Evolutionary conservation across 2,113 vertebrate genomes (phyloP).

Genomic region (Machaerirhynchus nigripectus): DNA sequence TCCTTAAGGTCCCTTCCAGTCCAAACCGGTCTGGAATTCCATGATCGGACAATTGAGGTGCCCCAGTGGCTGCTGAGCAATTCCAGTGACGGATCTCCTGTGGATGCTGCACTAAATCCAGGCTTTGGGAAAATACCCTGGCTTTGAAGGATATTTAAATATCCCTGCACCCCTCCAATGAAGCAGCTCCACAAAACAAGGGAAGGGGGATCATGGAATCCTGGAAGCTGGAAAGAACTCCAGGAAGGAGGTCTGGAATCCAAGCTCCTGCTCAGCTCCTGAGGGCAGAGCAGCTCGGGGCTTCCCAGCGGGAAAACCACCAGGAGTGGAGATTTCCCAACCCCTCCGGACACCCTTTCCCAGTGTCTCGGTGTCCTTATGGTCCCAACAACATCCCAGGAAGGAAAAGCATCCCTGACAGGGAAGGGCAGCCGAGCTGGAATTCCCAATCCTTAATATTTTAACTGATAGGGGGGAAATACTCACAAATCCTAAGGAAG

Average conservation of each 20-base stretch:
- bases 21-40: not conserved
- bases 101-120: not conserved
- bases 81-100: not conserved
- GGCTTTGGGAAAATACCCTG: not conserved
- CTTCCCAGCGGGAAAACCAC: not conserved
- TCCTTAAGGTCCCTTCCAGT: not conserved
- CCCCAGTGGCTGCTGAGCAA: not conserved
- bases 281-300: not conserved
- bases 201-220: fast-evolving
- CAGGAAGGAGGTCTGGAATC: not conserved
- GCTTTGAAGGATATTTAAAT: not conserved
- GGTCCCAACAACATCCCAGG: not conserved
- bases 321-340: not conserved
- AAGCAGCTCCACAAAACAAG: not conserved
- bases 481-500: not conserved
- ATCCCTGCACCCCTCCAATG: not conserved
- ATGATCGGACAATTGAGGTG: not conserved
- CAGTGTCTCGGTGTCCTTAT: not conserved
- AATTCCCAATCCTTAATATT: not conserved
- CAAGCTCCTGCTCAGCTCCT: not conserved
- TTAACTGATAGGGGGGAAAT: not conserved
- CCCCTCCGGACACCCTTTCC: not conserved
- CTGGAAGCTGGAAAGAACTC: not conserved
- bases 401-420: not conserved
- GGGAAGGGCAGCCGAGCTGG: no score